These are phyloP conservation scores for Monopterus albus DNA, from an alignment of 2,113 vertebrate species.

Conservation along the genomic window DNA sequence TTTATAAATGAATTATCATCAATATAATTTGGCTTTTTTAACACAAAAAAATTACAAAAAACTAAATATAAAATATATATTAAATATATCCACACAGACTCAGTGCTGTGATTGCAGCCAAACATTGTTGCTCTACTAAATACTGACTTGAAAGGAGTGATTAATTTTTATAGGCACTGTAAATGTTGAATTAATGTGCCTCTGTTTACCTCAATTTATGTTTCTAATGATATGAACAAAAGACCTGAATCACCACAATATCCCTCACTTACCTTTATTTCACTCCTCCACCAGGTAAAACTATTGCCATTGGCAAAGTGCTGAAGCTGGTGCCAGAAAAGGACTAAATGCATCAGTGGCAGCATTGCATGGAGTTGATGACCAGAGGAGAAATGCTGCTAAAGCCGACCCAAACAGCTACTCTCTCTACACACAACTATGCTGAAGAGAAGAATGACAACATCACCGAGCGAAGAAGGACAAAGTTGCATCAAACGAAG, in stretches of 20 bases:
- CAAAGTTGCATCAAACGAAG: constrained; percentile 69
- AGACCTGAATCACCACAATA: background rate
- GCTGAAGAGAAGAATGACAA: constrained; percentile 68
- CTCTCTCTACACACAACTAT: constrained; percentile 89
- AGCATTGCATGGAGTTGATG: constrained; percentile 81
- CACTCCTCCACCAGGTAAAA: constrained; percentile 88
- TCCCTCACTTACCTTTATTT: background rate
- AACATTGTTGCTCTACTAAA: too few relatives aligned
- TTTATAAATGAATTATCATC: too few relatives aligned
- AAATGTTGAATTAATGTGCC: too few relatives aligned
- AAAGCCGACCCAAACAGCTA: constrained; percentile 89
- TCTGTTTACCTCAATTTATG: background rate
- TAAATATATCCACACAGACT: too few relatives aligned
- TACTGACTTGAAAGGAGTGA: too few relatives aligned
- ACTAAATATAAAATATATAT: too few relatives aligned
- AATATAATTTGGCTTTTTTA: too few relatives aligned
- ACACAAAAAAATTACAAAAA: too few relatives aligned
- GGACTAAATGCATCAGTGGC: constrained; percentile 89
- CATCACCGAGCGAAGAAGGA: constrained; percentile 44
- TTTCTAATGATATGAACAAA: background rate
- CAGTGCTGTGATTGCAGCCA: too few relatives aligned
- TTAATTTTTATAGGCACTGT: too few relatives aligned
- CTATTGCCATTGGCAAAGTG: constrained; percentile 99
- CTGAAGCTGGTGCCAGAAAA: constrained; percentile 99
- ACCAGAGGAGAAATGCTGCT: constrained; percentile 89